Evolutionary conservation across 2,113 vertebrate genomes (phyloP).

Genomic region (Dolichotis patagonum): DNA sequence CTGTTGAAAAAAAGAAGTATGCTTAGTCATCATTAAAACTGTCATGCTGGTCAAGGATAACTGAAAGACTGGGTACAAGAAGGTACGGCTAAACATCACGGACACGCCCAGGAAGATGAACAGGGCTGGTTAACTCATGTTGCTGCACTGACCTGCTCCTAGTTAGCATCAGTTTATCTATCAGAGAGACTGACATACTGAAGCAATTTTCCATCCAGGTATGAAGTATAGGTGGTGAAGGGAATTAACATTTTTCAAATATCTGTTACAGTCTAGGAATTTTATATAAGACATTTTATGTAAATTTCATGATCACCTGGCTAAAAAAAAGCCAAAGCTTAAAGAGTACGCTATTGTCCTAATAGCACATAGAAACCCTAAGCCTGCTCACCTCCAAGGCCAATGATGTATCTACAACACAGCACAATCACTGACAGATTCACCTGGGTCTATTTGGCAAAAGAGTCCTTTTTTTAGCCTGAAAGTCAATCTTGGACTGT

Average conservation of each 20-base stretch:
- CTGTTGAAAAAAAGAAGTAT: not conserved
- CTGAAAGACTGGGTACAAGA: not conserved
- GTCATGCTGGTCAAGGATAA: not conserved
- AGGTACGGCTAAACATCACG: not conserved
- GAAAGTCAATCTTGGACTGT: not conserved
- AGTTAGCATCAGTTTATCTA: not conserved
- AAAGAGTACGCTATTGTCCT: not conserved
- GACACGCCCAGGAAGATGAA: not conserved
- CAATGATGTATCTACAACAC: not conserved
- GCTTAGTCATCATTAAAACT: not conserved
- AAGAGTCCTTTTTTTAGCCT: not conserved
- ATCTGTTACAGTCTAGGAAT: not conserved
- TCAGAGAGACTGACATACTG: slow-evolving; percentile 13
- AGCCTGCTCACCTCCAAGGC: not conserved
- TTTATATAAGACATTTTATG: slow-evolving; percentile 16
- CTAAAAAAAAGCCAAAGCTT: slow-evolving; percentile 6
- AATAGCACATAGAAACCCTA: not conserved
- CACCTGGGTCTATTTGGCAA: not conserved
- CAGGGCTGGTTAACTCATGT: not conserved
- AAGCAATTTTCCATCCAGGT: slow-evolving; percentile 17
- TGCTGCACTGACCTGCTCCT: not conserved
- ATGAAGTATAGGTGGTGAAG: not conserved
- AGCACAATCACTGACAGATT: not conserved
- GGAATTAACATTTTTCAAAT: not conserved
- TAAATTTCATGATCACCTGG: not conserved